These are phyloP conservation scores for Dasypolia templi DNA, from an alignment of 2,888 invertebrate species.

Conservation along the genomic window DNA sequence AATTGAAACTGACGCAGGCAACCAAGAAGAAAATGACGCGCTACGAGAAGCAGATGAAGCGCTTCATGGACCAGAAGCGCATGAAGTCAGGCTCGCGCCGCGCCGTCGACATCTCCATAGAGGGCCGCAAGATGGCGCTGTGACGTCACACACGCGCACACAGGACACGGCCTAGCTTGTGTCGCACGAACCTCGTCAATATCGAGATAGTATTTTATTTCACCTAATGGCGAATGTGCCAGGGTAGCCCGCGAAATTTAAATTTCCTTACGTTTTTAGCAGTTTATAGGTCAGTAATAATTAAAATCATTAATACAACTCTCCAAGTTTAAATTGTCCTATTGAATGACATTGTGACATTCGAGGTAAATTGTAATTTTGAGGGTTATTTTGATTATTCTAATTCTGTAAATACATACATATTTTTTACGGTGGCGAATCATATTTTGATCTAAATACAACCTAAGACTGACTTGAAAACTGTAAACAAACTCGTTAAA, in stretches of 20 bases:
- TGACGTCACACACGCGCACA: neutral
- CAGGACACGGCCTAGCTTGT: neutral
- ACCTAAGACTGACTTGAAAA: neutral
- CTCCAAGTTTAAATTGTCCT: neutral
- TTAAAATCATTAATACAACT: neutral
- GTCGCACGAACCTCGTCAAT: neutral
- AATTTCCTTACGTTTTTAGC: neutral
- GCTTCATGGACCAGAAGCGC: conserved; percentile 96
- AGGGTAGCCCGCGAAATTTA: no score
- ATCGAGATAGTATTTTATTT: neutral
- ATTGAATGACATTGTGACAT: neutral
- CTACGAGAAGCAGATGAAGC: conserved; percentile 97
- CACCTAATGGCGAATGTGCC: neutral
- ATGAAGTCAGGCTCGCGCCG: conserved; percentile 94
- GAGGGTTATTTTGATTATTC: neutral
- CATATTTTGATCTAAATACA: neutral
- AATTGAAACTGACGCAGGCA: conserved; percentile 83
- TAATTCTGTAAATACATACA: neutral
- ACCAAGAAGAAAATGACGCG: conserved; percentile 96
- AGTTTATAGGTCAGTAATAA: neutral
- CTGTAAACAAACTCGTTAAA: neutral
- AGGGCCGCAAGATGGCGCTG: conserved; percentile 98
- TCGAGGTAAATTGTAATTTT: neutral
- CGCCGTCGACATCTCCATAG: conserved; percentile 98
- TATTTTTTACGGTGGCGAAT: neutral